These are phyloP conservation scores for Theonella swinhoei DNA, from an alignment of 37 sponge, comb jelly and placozoan genomes.

Conservation along the genomic window DNA sequence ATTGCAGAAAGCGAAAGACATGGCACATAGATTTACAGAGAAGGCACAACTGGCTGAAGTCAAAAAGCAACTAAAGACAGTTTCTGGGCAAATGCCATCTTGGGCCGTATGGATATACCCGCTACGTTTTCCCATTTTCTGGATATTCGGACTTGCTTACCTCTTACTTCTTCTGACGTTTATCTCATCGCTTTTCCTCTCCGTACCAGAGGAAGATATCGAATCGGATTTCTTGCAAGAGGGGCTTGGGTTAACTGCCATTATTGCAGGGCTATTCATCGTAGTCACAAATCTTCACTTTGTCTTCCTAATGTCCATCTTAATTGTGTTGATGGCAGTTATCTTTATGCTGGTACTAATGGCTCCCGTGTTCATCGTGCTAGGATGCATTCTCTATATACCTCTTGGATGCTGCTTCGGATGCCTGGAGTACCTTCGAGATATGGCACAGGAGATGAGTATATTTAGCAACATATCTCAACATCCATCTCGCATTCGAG, in stretches of 20 bases:
- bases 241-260: background rate
- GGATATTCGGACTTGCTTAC: background rate
- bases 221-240: background rate
- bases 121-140: slow-evolving; percentile 10
- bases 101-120: slow-evolving; percentile 5
- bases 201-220: background rate
- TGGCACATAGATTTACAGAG: slow-evolving; percentile 4
- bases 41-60: slow-evolving; percentile 16
- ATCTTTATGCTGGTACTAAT: background rate
- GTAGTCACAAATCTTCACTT: slow-evolving; percentile 11
- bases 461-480: background rate
- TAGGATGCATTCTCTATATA: background rate
- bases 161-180: slow-evolving; percentile 8
- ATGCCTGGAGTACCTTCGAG: background rate
- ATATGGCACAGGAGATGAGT: background rate
- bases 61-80: background rate
- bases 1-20: slow-evolving; percentile 7
- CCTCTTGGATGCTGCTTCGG: background rate
- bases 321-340: background rate
- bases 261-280: background rate
- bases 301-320: background rate
- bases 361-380: background rate
- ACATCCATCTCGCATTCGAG: background rate
- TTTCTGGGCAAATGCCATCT: background rate
- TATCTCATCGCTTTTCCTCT: background rate